Base-by-base conservation (phyloP, 1,140 invertebrate genomes). In the Bombus waltoni region DNA sequence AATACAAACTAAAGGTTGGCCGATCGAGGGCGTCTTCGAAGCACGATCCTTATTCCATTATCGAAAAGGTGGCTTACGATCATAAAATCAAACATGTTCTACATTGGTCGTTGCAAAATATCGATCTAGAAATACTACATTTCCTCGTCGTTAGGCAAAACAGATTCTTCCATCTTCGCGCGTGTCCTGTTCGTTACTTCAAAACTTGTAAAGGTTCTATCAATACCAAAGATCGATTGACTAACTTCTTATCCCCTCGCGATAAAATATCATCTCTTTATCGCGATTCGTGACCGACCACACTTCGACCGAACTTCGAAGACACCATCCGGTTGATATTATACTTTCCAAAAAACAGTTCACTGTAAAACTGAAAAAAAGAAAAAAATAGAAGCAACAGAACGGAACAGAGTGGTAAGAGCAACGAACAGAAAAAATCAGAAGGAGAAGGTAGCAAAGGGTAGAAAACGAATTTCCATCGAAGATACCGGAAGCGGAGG, bases 1-100 rank as follows among this genome's bases (percentile, higher is more conserved):
- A n/a, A 68, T 80, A 73, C 28, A 32, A 85, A 81, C 59, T 72
- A 70, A 73, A 85, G 40, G n/a, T 44, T 28, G 28, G 25, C 42
- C 57, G 44, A 68, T 66, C 68, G 74, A 75, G 10, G 75, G 76
- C 59, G 59, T 62, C 59, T 62, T 62, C 59, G 59, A 47, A 42
- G 42, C 42, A 13, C 5, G 25, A 59, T 25, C 32, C 44, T 53
- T n/a, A 74, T 74, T 47, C 5, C 15, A 18, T 68, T 35, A 35
- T 15, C 32, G n/a, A 35, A 35, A 65, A 35, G n/a, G n/a, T 66
- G n/a, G n/a, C 65, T 66, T 66, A 66, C 28, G 1, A 66, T 66
- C 18, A 66, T 5, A 35, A 32, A 66, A 66, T 66, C 65, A 15
- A 53, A 22, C 6, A 22, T 22, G 47, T 53, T 53, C 18, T 53